A percentile compares a stretch with the other conserved stretches of the same genome.
Evolutionary conservation across 2,888 invertebrate genomes (phyloP).

Genomic region (Scrobipalpa atriplicella): DNA sequence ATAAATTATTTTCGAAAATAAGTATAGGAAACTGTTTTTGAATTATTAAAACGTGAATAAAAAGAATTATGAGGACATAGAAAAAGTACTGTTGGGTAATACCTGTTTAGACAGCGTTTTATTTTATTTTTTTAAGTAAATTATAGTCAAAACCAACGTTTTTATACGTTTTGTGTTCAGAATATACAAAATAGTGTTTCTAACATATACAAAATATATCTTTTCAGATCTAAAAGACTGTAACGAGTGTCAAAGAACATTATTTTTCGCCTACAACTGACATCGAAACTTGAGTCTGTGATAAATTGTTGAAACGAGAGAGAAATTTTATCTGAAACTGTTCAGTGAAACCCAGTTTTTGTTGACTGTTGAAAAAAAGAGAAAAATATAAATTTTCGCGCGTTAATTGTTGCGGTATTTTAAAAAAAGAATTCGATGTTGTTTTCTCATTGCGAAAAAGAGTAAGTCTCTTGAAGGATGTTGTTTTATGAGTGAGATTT

Average conservation of each 20-base stretch:
- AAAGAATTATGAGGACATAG: too few species aligned
- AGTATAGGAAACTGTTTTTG: too few species aligned
- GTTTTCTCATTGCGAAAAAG: conserved; percentile 64
- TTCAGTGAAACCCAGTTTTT: conserved; percentile 42
- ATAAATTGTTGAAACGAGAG: conserved; percentile 47
- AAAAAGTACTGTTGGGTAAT: background rate
- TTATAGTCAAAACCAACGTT: too few species aligned
- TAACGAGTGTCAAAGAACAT: conserved; percentile 36
- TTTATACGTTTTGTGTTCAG: too few species aligned
- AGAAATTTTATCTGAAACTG: conserved; percentile 44
- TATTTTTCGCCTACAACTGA: conserved; percentile 40
- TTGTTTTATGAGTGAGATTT: conserved; percentile 38
- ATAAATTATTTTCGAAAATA: too few species aligned
- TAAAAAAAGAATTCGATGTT: conserved; percentile 70
- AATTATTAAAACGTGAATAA: too few species aligned
- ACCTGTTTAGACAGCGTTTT: background rate
- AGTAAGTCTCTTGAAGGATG: conserved; percentile 60
- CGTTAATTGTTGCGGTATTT: conserved; percentile 69
- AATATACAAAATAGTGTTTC: background rate
- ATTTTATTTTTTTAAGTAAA: too few species aligned
- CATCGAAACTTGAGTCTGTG: conserved; percentile 66
- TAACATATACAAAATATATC: conserved; percentile 27
- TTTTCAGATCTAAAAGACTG: conserved; percentile 54
- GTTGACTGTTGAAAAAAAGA: conserved; percentile 42
- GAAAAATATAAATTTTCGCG: conserved; percentile 54